Conservation (phyloP, 1,140 invertebrate genomes). For the Lordiphosa stackelbergi region DNA sequence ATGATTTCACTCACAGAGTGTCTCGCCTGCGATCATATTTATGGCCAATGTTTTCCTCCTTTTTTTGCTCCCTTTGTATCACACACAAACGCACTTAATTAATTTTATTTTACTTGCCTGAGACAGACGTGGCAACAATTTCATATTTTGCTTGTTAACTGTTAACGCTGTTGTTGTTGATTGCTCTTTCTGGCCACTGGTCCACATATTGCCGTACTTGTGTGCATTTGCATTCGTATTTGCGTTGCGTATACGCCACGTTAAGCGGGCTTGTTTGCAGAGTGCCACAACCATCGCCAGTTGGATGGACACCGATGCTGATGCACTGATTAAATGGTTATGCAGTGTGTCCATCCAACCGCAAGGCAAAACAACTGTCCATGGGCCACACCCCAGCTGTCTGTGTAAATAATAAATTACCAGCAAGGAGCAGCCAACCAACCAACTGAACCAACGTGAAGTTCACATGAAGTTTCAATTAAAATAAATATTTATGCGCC, state of each 20-base stretch:
- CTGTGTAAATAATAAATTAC: slow-evolving; percentile 65
- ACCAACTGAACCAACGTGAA: slow-evolving; percentile 1
- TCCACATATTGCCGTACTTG: not conserved
- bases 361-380: slow-evolving; percentile 36
- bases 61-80: slow-evolving; percentile 14
- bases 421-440: slow-evolving; percentile 15
- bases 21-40: slow-evolving; percentile 4
- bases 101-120: slow-evolving; percentile 61
- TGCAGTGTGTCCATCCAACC: slow-evolving; percentile 53
- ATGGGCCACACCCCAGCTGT: slow-evolving; percentile 10
- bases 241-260: slow-evolving; percentile 41
- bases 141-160: slow-evolving; percentile 67
- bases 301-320: slow-evolving; percentile 19
- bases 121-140: slow-evolving; percentile 46
- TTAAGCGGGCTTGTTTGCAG: slow-evolving; percentile 22
- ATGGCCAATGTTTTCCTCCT: not conserved
- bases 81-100: slow-evolving; percentile 56
- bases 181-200: not conserved
- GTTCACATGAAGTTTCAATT: slow-evolving; percentile 68
- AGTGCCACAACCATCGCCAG: slow-evolving; percentile 28
- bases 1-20: slow-evolving; percentile 5
- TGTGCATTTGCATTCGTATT: slow-evolving; percentile 8
- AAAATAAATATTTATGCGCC: slow-evolving; percentile 59
- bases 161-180: slow-evolving; percentile 32
- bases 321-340: slow-evolving; percentile 69